Percentiles rank a stretch among this genome's conserved stretches.
Evolutionary conservation across 2,888 invertebrate genomes (phyloP).

Genomic region (Aleiodes leptofemur): DNA sequence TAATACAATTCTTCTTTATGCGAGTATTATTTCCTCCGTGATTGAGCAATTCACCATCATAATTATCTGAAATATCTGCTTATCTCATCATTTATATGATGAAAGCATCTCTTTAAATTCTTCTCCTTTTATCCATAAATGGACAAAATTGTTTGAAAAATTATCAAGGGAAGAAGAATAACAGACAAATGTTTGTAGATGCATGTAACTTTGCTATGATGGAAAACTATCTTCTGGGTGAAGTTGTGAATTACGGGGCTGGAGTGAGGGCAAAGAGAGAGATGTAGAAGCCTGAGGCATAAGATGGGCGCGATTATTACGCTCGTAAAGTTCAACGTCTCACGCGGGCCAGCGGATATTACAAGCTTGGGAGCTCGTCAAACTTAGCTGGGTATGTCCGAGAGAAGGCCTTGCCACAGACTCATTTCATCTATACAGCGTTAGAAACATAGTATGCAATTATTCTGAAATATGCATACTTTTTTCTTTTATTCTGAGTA

Average conservation of each 20-base stretch:
- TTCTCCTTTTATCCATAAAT: neutral
- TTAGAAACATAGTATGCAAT: conserved; percentile 37
- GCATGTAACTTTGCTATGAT: neutral
- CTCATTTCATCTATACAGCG: conserved; percentile 12
- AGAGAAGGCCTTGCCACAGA: conserved; percentile 28
- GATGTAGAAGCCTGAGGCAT: conserved; percentile 22
- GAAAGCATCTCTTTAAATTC: too few species aligned
- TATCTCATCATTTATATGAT: too few species aligned
- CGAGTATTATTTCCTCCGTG: neutral
- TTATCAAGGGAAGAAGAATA: too few species aligned
- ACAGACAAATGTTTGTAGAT: conserved; percentile 5
- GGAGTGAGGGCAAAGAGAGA: conserved; percentile 32
- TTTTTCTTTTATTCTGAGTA: neutral
- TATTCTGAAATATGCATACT: neutral
- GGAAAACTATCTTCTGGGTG: conserved; percentile 20
- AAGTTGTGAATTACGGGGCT: conserved; percentile 35
- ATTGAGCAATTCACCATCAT: too few species aligned
- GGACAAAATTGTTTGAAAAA: too few species aligned
- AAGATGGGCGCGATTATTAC: conserved; percentile 45
- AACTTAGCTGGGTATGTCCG: conserved; percentile 56
- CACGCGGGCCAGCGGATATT: conserved; percentile 55
- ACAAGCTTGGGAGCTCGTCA: conserved; percentile 57
- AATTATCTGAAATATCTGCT: too few species aligned
- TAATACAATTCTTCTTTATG: neutral
- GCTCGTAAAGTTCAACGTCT: conserved; percentile 58